A percentile compares a stretch with the other conserved stretches of the same genome.
Conservation (phyloP, 2,888 invertebrate species). For the Augochlorella aurata region DNA sequence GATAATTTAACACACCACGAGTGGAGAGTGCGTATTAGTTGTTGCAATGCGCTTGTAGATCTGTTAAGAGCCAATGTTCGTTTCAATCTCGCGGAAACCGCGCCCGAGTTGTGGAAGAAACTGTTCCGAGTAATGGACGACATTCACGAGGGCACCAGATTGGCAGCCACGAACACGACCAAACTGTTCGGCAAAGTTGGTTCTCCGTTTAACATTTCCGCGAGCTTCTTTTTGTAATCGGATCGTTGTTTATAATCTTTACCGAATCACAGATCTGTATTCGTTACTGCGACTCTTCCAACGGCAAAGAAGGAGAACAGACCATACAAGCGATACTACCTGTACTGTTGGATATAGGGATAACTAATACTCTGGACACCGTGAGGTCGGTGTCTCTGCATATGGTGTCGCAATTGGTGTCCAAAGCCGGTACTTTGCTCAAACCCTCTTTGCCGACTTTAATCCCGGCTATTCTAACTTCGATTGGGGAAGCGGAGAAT, state of each 20-base stretch:
- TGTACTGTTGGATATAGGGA: conserved; percentile 90
- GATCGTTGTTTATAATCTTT: not conserved
- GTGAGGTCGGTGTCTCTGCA: conserved; percentile 91
- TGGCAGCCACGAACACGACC: conserved; percentile 88
- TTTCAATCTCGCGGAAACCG: conserved; percentile 80
- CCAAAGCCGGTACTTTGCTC: conserved; percentile 89
- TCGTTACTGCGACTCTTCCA: conserved; percentile 86
- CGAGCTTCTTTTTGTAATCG: not conserved
- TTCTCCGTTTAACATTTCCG: not conserved
- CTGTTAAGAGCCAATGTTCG: conserved; percentile 83
- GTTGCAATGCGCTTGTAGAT: conserved; percentile 94
- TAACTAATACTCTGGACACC: conserved; percentile 90
- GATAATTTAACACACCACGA: conserved; percentile 91
- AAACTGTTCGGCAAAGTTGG: conserved; percentile 88
- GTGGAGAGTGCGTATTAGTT: conserved; percentile 95
- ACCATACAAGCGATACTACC: conserved; percentile 90
- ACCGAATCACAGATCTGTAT: conserved; percentile 85
- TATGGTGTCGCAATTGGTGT: conserved; percentile 93
- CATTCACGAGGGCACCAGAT: conserved; percentile 93
- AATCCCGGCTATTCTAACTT: conserved; percentile 92
- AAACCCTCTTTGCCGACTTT: conserved; percentile 91
- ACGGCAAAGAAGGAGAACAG: conserved; percentile 89
- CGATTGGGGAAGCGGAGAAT: conserved; percentile 93
- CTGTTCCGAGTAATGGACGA: conserved; percentile 97
- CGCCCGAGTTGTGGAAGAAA: conserved; percentile 88